Evolutionary conservation across 30 jellyfish, hydroid and myxozoan species (phyloP).

Genomic region (Cassiopea xamachana): DNA sequence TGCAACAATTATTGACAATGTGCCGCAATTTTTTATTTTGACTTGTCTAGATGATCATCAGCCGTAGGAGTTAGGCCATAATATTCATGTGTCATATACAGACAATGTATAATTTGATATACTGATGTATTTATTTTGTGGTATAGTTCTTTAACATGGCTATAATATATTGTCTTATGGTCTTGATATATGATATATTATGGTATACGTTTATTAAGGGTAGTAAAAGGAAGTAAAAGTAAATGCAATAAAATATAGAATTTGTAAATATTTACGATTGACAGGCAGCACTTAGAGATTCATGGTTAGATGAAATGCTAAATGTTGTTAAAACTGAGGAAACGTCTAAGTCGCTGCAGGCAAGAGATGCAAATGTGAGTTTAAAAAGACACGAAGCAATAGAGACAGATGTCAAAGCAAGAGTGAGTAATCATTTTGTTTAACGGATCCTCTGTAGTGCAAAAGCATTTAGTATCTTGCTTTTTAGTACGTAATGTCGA

Average conservation of each 20-base stretch:
- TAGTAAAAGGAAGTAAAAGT: too few relatives aligned
- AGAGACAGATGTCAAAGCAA: conserved; percentile 75
- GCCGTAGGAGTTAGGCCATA: background rate
- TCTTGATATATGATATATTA: too few relatives aligned
- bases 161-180: too few relatives aligned
- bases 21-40: background rate
- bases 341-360: conserved; percentile 54
- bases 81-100: background rate
- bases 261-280: background rate
- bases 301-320: conserved; percentile 78
- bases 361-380: conserved; percentile 28
- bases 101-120: background rate
- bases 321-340: conserved; percentile 55
- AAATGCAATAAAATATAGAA: background rate
- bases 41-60: background rate
- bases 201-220: too few relatives aligned
- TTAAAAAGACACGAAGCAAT: conserved; percentile 73
- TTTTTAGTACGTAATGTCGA: too few relatives aligned
- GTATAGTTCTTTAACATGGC: too few relatives aligned
- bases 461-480: too few relatives aligned
- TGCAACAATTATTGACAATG: background rate
- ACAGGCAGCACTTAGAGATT: conserved; percentile 76
- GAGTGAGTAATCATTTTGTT: conserved; percentile 45
- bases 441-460: too few relatives aligned
- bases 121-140: background rate